phyloP scores from a whole-genome alignment of 2,888 invertebrate genomes.

The Chromoteleia sp. region DNA sequence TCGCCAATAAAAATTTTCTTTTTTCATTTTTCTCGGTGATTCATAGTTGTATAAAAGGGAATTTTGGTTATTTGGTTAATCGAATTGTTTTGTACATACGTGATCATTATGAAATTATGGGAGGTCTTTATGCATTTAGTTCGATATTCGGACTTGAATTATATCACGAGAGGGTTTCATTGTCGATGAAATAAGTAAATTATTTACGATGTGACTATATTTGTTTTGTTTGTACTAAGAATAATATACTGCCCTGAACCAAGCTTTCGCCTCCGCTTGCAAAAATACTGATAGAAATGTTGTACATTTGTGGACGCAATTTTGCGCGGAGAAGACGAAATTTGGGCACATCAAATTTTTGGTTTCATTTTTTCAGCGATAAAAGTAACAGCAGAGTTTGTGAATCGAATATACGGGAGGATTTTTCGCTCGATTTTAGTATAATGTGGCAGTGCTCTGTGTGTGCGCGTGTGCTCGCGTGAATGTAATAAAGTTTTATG shows the following conservation, averaged over 20 bases:
- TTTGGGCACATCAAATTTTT: conserved; percentile 26
- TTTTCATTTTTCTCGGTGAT: background rate
- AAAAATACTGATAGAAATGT: conserved; percentile 26
- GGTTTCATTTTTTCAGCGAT: background rate
- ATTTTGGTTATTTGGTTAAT: conserved; percentile 16
- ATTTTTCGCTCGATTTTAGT: conserved; percentile 39
- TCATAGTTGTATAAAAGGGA: conserved; percentile 5
- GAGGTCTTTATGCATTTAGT: conserved; percentile 63
- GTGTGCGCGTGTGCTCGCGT: conserved; percentile 77
- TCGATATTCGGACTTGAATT: conserved; percentile 64
- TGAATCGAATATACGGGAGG: background rate
- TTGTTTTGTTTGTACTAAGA: conserved; percentile 37
- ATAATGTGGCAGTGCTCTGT: conserved; percentile 56
- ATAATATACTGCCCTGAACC: conserved; percentile 40
- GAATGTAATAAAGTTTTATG: conserved; percentile 80
- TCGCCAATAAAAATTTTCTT: background rate
- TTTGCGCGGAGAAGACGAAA: conserved; percentile 52
- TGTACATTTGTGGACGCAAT: conserved; percentile 27
- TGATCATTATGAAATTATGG: conserved; percentile 28
- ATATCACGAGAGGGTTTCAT: conserved; percentile 13
- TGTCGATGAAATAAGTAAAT: conserved; percentile 18
- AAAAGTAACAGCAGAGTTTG: background rate
- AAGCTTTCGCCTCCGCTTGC: conserved; percentile 32
- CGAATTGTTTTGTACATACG: conserved; percentile 61
- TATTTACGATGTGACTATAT: conserved; percentile 18